Percentiles rank a stretch among this genome's conserved stretches.
These are phyloP conservation scores for Lepus americanus DNA, from an alignment of 2,113 vertebrate genomes.

Conservation along the genomic window DNA sequence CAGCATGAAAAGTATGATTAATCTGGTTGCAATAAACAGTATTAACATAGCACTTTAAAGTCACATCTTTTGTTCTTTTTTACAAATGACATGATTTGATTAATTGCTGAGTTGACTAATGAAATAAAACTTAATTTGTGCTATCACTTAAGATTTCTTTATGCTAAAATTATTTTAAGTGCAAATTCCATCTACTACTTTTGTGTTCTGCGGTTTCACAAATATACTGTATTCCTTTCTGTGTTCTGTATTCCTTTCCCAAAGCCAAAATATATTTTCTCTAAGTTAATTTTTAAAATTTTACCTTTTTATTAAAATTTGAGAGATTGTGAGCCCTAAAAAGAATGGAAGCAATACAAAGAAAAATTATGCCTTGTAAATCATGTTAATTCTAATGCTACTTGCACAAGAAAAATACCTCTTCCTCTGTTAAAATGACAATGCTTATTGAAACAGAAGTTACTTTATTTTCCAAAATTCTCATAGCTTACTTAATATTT, in stretches of 20 bases:
- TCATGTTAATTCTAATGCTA: not conserved
- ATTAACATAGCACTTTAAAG: conserved; percentile 5
- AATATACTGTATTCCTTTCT: not conserved
- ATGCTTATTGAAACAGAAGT: not conserved
- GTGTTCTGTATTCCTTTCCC: not conserved
- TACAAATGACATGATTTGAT: not conserved
- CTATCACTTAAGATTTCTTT: not conserved
- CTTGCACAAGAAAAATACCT: not conserved
- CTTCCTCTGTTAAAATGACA: not conserved
- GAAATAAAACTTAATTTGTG: not conserved
- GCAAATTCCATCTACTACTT: not conserved
- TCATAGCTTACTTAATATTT: not conserved
- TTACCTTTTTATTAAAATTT: not conserved
- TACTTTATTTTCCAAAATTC: not conserved
- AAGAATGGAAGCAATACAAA: not conserved
- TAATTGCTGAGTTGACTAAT: not conserved
- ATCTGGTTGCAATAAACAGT: not conserved
- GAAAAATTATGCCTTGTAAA: not conserved
- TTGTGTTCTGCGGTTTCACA: not conserved
- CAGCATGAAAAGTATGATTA: not conserved
- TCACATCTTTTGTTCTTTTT: not conserved
- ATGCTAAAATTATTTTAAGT: conserved; percentile 19
- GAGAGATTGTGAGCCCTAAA: not conserved
- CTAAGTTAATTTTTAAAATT: not conserved
- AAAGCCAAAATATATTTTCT: not conserved